Conservation (phyloP, 2,113 vertebrate genomes). For the Barnardius zonarius region DNA sequence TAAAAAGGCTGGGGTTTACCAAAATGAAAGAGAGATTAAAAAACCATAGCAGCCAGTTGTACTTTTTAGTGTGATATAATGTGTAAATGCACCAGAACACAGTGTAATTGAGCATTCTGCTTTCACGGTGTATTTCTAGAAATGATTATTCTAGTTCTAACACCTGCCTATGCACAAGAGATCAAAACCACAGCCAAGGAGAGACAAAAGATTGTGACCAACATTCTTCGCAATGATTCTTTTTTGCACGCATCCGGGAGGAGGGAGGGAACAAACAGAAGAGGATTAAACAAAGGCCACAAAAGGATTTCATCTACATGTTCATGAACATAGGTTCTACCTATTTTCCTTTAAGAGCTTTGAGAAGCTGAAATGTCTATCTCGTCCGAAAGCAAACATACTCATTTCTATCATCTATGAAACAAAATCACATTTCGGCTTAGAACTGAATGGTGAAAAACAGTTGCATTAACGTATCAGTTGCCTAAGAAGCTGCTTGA, state of each 20-base stretch:
- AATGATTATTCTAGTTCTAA: constrained; percentile 69
- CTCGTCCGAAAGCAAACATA: constrained; percentile 8
- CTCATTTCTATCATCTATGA: constrained; percentile 23
- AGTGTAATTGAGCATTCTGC: constrained; percentile 61
- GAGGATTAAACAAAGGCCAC: constrained; percentile 58
- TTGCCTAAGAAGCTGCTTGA: constrained; percentile 9
- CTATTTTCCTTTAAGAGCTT: constrained; percentile 12
- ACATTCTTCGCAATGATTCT: constrained; percentile 50
- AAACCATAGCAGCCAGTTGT: constrained; percentile 77
- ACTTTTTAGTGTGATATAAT: constrained; percentile 72
- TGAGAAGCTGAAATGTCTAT: constrained; percentile 23
- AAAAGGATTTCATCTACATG: constrained; percentile 41
- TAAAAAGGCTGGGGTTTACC: constrained; percentile 76
- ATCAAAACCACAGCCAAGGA: constrained; percentile 53
- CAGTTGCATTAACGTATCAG: not conserved
- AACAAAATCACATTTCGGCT: constrained; percentile 48
- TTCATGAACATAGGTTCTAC: constrained; percentile 15
- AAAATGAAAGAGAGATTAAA: constrained; percentile 74
- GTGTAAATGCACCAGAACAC: constrained; percentile 71
- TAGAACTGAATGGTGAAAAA: constrained; percentile 27
- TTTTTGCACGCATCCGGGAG: not conserved
- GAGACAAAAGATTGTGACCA: constrained; percentile 60
- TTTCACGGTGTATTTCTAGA: constrained; percentile 65
- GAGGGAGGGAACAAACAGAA: not conserved
- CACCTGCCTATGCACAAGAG: constrained; percentile 68